Evolutionary conservation across 2,888 invertebrate genomes (phyloP), one percentile per base, ranked within the genome.

Genomic region (Agrochola macilenta): DNA sequence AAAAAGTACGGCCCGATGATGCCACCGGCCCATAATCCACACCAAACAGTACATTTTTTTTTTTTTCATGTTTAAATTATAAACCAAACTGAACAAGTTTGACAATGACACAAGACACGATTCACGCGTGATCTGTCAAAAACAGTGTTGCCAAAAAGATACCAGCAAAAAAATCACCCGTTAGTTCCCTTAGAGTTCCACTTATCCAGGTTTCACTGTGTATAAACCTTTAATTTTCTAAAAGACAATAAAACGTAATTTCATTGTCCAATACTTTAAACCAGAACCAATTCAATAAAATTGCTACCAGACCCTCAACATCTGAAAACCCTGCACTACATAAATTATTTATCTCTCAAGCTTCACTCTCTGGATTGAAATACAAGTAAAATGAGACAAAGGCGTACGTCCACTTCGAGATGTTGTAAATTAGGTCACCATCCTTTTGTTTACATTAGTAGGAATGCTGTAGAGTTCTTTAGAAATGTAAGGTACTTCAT

Each of bases 381-480:
- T 79, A 87, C 78, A 86, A 81, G 74, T 77, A 78, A 80, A 76
- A 66, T 82, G 79, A 80, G 26, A 80, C 69, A 76, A 72, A 69
- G 20, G 30, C n/a, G 74, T 65, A 69, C 69, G 75, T 76, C 79
- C 79, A 80, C 78, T 78, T 72, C 74, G 64, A 81, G 79, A 83
- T 88, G 65, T 81, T 64, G 70, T 66, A 82, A 88, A 88, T 83
- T 83, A 77, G 89, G 87, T 88, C 89, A 69, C n/a, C 17, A 76
- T 61, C 69, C 76, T 76, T 88, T 82, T 82, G 74, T 86, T 84
- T 81, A 69, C 76, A 83, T 78, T 74, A 49, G 71, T 23, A 30
- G 20, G 35, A 54, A 70, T 63, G n/a, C 68, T 66, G 70, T 35
- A n/a, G 23, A 60, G 54, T 68, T 83, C 84, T 83, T 54, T 57